Evolutionary conservation across 2,797 vertebrate species (phyloP), one percentile per base, ranked within the genome.

Genomic region (Neomorphus geoffroyi): DNA sequence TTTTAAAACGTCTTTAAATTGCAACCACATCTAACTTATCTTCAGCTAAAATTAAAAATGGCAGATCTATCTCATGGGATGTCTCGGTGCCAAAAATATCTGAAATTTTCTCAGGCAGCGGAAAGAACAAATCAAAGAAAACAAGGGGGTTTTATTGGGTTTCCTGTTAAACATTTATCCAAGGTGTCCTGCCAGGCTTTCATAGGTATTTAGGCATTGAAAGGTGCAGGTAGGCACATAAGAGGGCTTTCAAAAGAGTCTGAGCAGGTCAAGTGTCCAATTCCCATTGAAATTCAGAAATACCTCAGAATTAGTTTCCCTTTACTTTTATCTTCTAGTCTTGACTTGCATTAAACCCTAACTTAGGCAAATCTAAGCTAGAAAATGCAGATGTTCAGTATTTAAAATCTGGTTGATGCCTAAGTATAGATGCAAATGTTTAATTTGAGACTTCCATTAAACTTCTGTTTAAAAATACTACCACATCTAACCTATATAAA

Each of bases 381-480:
- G 53, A 64, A 86, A 96, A 90, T 53, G 92, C 71, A 88, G 46
- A 75, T 77, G 62, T 45, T 96, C 58, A 77, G 82, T 62, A 64
- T 93, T 88, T 88, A 48, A 77, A 67, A 69, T 37, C 70, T 54
- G 71, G 35, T 18, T 32, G 66, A 32, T 82, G 90, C 74, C 79
- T 95, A 93, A 96, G 94, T 86, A 94, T 87, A 90, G 91, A 90
- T 30, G 57, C 50, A 65, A 92, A 72, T 73, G 53, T 60, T 67
- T 95, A 95, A 92, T 92, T 88, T 77, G 88, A 94, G 92, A 80
- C 71, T 87, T 80, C 39, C 86, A 60, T 90, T 92, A 69, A 87
- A 57, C 21, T 77, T 41, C 4, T 43, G 21, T 81, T 90, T 85
- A 77, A 70, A 93, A 61, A 48, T 54, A 11, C 74, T 73, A 90